These are phyloP conservation scores for Eira barbara DNA, from an alignment of 2,113 vertebrate genomes.

Conservation along the genomic window DNA sequence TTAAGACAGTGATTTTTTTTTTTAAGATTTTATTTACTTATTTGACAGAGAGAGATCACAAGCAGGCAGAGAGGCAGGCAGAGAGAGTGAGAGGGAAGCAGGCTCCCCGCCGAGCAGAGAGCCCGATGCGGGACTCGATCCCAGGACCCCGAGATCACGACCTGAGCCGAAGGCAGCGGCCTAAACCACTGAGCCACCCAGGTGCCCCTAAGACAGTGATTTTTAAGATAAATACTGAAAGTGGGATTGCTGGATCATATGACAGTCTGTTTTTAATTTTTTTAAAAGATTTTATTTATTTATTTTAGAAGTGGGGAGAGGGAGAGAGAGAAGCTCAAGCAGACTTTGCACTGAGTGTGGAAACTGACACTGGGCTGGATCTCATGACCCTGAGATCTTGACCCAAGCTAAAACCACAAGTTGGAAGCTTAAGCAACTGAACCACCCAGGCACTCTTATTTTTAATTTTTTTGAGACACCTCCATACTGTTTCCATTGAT, in stretches of 20 bases:
- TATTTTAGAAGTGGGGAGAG: background rate
- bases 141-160: too few relatives aligned
- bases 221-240: background rate
- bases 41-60: too few relatives aligned
- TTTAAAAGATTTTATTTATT: background rate
- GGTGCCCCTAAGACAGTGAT: background rate
- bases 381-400: background rate
- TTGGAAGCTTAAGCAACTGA: background rate
- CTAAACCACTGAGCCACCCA: too few relatives aligned
- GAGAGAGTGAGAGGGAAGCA: too few relatives aligned
- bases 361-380: background rate
- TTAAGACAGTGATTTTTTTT: background rate
- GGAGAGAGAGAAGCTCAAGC: background rate
- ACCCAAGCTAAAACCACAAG: background rate
- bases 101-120: too few relatives aligned
- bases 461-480: background rate
- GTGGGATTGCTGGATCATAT: background rate
- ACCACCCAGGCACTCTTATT: background rate
- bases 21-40: too few relatives aligned
- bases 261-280: background rate
- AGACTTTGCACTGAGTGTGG: background rate
- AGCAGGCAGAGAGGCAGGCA: too few relatives aligned
- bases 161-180: too few relatives aligned
- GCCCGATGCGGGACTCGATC: too few relatives aligned
- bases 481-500: background rate